These are phyloP conservation scores for Amniataba percoides DNA, from an alignment of 2,797 vertebrate genomes.

Conservation along the genomic window DNA sequence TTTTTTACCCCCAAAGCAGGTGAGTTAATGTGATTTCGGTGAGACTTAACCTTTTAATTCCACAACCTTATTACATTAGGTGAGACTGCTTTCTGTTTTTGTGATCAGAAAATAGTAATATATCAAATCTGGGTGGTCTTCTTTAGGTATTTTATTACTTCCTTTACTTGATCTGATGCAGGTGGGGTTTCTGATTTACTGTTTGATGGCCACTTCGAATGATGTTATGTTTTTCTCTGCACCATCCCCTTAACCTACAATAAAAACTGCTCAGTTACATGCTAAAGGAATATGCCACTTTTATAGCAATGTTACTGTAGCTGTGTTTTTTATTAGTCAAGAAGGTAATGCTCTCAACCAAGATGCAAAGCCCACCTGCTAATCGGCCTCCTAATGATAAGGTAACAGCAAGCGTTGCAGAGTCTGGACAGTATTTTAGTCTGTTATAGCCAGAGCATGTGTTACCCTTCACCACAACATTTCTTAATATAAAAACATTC, in stretches of 20 bases:
- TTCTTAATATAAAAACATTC: not conserved
- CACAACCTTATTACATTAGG: no score
- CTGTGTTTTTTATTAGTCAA: conserved; percentile 19
- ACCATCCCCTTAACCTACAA: not conserved
- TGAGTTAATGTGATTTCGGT: not conserved
- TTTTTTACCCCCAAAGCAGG: no score
- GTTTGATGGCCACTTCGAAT: conserved; percentile 11
- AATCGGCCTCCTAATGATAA: not conserved
- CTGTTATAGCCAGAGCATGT: not conserved
- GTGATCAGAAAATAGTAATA: not conserved
- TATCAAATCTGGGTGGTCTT: conserved; percentile 12
- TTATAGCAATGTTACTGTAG: conserved; percentile 11
- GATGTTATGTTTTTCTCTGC: not conserved
- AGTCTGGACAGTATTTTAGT: conserved; percentile 4
- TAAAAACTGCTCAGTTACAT: not conserved
- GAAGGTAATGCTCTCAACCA: not conserved
- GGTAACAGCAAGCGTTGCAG: not conserved
- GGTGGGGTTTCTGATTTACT: conserved; percentile 13
- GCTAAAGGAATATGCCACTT: not conserved
- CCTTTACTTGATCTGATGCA: not conserved
- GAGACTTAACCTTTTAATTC: no score
- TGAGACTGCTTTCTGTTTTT: conserved; percentile 10
- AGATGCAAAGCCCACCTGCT: not conserved
- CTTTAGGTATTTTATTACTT: not conserved
- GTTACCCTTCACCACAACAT: not conserved